Evolutionary conservation across 2,113 vertebrate genomes (phyloP).

Genomic region (Thalassarche chlororhynchos): DNA sequence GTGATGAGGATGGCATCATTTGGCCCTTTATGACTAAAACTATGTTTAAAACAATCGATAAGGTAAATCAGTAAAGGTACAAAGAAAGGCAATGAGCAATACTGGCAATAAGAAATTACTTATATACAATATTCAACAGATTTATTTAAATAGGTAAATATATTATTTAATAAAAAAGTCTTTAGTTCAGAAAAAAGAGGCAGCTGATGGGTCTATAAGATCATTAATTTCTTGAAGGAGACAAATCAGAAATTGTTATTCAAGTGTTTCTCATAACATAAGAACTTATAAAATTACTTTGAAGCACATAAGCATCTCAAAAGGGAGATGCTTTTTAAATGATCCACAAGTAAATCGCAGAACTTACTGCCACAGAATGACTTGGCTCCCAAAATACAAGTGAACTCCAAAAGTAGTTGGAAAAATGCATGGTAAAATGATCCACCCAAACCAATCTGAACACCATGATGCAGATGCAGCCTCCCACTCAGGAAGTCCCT

Average conservation of each 20-base stretch:
- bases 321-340: background rate
- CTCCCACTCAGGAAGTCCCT: background rate
- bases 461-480: background rate
- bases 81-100: background rate
- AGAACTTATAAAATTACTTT: background rate
- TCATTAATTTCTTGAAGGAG: background rate
- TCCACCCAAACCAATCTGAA: background rate
- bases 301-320: background rate
- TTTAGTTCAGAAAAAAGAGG: background rate
- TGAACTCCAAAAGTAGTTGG: background rate
- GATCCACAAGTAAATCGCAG: background rate
- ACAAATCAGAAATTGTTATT: background rate
- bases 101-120: background rate
- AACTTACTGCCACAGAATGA: background rate
- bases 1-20: background rate
- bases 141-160: background rate
- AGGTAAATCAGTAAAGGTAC: background rate
- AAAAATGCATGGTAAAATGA: background rate
- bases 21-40: background rate
- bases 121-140: background rate
- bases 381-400: background rate
- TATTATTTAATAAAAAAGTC: background rate
- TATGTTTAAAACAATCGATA: background rate
- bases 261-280: background rate
- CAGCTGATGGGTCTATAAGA: background rate